Evolutionary conservation across 2,113 vertebrate species (phyloP).

Genomic region (Cheilinus undulatus): DNA sequence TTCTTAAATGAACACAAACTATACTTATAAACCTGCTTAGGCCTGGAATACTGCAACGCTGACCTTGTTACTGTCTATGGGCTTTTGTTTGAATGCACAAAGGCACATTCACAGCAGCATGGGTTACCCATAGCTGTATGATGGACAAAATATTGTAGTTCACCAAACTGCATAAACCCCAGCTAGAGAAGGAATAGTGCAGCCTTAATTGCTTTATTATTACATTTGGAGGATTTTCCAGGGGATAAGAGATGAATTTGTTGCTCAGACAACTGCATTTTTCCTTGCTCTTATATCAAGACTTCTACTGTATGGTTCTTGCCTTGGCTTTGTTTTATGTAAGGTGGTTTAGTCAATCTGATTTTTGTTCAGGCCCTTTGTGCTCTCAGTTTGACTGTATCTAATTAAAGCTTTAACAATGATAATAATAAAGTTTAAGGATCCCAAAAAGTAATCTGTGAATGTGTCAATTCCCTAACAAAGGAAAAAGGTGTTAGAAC

Average conservation of each 20-base stretch:
- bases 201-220: constrained; percentile 59
- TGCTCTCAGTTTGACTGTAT: constrained; percentile 13
- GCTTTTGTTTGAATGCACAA: too few species aligned
- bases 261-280: constrained; percentile 37
- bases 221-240: constrained; percentile 57
- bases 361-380: constrained; percentile 5
- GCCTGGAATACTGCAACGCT: neutral
- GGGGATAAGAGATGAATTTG: constrained; percentile 60
- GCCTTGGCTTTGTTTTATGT: neutral
- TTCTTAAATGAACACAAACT: neutral
- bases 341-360: constrained; percentile 12
- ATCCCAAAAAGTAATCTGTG: constrained; percentile 8
- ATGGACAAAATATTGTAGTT: constrained; percentile 50
- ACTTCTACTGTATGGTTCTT: constrained; percentile 4
- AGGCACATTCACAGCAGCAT: neutral
- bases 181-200: constrained; percentile 11
- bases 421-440: constrained; percentile 22
- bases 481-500: constrained; percentile 29
- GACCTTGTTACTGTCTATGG: too few species aligned
- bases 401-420: constrained; percentile 20
- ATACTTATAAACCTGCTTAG: neutral
- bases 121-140: constrained; percentile 29
- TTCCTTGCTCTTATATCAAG: constrained; percentile 17
- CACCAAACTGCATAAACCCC: constrained; percentile 22
- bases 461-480: constrained; percentile 23